Evolutionary conservation across 2,797 vertebrate genomes (phyloP), one percentile per base, ranked within the genome.

Genomic region (Ispidina lecontei): DNA sequence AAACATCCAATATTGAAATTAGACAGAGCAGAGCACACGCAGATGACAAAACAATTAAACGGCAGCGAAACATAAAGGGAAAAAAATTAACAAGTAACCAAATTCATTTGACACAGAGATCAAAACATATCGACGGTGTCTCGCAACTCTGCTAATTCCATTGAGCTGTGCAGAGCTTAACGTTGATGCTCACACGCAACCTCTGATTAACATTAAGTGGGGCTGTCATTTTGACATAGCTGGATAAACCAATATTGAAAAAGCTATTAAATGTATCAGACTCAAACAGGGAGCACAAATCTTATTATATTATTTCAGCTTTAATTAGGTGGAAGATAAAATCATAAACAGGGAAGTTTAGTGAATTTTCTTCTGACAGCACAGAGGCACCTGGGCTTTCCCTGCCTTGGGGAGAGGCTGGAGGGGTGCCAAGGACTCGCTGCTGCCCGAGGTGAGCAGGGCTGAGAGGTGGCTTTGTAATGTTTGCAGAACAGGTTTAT

Each of bases 161-260:
- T 82, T 94, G 96, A 97, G 95, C 94, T 83, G 64, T 79, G 80
- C 64, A 52, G 94, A 95, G 96, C 94, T 96, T 71, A 92, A n/a
- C 56, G 69, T 63, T 94, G 95, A 95, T 94, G 96, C 90, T 96
- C 89, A 90, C 86, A 62, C 33, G 11, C 91, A 94, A 89, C 86
- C 90, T 75, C 94, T 97, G 97, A 97, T 98, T 97, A 97, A 95
- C 96, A 93, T 93, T 97, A 98, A 97, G 95, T 94, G 89, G 47
- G 90, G 73, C 97, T 97, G 96, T 97, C 97, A 96, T 94, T 96
- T 86, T 97, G 95, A 97, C 96, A 96, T 76, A 92, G 95, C 91
- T 91, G 93, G 96, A 93, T 96, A 97, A 97, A 95, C 96, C 95
- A 96, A 90, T 97, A 97, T 96, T 97, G 97, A 97, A 95, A 96